phyloP scores from a whole-genome alignment of 2,888 invertebrate genomes.

The Drosophila leonis region DNA sequence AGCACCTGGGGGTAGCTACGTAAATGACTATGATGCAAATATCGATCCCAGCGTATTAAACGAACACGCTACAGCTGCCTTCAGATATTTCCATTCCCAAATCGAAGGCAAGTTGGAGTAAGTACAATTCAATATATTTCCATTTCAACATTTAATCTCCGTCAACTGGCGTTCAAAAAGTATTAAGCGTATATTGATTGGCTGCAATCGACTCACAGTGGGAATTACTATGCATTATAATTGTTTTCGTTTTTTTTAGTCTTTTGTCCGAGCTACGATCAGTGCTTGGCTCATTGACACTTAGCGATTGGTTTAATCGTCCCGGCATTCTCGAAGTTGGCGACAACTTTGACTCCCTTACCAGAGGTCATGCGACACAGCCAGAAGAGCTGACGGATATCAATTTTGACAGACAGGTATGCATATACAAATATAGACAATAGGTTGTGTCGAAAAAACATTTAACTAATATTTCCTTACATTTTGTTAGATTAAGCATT shows the following conservation, averaged over 20 bases:
- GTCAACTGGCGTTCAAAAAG: background rate
- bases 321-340: constrained; percentile 86
- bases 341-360: constrained; percentile 89
- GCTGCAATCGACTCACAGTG: background rate
- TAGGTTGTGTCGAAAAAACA: background rate
- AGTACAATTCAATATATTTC: constrained; percentile 53
- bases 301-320: constrained; percentile 87
- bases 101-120: constrained; percentile 87
- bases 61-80: constrained; percentile 89
- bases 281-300: constrained; percentile 85
- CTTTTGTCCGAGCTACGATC: constrained; percentile 85
- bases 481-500: constrained; percentile 87
- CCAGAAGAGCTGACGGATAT: constrained; percentile 92
- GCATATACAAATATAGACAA: too few species aligned
- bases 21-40: constrained; percentile 86
- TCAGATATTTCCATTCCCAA: constrained; percentile 88
- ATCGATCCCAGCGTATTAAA: constrained; percentile 88
- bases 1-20: constrained; percentile 79
- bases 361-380: constrained; percentile 91
- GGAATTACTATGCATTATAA: background rate
- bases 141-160: too few species aligned
- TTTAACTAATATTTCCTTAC: too few species aligned
- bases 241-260: constrained; percentile 70
- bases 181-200: background rate
- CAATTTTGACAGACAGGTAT: constrained; percentile 88